These are phyloP conservation scores for Pteruthius melanotis DNA, from an alignment of 2,113 vertebrate genomes.

Conservation along the genomic window DNA sequence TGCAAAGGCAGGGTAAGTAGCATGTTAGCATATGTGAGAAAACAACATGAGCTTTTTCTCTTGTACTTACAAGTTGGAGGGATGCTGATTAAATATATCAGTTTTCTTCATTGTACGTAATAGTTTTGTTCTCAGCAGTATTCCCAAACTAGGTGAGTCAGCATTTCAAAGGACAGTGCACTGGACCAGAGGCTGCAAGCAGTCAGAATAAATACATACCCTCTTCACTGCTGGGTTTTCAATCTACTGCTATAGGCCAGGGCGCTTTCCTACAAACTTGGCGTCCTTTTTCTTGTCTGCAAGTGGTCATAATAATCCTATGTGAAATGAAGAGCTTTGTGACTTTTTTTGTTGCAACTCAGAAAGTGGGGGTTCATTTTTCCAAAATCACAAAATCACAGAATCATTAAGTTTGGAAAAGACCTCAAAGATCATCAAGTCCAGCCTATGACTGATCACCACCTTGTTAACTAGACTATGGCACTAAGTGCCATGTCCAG, in stretches of 20 bases:
- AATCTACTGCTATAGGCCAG: not conserved
- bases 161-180: not conserved
- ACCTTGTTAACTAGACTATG: not conserved
- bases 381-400: not conserved
- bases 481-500: not conserved
- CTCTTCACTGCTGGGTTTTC: not conserved
- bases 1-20: slow-evolving; percentile 90
- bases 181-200: not conserved
- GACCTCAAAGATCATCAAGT: not conserved
- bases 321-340: not conserved
- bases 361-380: not conserved
- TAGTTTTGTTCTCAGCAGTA: not conserved
- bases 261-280: not conserved
- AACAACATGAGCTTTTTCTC: not conserved
- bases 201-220: not conserved
- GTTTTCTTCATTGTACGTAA: not conserved
- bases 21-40: not conserved
- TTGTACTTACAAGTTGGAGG: not conserved
- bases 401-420: not conserved
- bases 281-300: not conserved
- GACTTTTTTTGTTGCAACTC: not conserved
- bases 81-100: not conserved
- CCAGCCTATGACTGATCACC: not conserved
- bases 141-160: not conserved
- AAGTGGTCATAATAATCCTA: not conserved